Evolutionary conservation across 2,797 vertebrate genomes (phyloP).

Genomic region (Xenops minutus): DNA sequence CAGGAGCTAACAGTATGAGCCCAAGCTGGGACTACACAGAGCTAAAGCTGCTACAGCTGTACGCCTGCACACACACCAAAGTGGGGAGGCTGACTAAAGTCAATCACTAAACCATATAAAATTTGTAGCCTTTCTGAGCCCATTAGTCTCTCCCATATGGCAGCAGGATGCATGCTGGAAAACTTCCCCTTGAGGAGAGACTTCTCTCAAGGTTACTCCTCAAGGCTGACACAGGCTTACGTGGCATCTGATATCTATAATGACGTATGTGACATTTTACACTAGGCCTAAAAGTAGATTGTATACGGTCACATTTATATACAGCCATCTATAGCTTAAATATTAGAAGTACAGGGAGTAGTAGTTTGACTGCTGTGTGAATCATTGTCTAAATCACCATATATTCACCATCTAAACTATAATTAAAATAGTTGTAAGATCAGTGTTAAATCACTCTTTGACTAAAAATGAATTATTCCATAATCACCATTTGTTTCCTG

Average conservation of each 20-base stretch:
- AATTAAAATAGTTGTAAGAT: not conserved
- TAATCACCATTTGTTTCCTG: not conserved
- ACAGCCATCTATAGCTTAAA: not conserved
- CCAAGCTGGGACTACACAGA: not conserved
- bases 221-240: not conserved
- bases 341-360: not conserved
- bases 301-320: not conserved
- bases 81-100: not conserved
- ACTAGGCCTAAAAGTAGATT: not conserved
- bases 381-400: not conserved
- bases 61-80: not conserved
- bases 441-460: not conserved
- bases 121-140: not conserved
- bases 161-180: fast-evolving
- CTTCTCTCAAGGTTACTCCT: not conserved
- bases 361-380: not conserved
- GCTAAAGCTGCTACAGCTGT: not conserved
- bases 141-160: fast-evolving
- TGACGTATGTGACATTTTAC: not conserved
- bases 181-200: fast-evolving
- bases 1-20: not conserved
- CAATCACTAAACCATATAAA: not conserved
- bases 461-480: not conserved
- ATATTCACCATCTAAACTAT: not conserved
- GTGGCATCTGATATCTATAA: not conserved